Conservation (phyloP, 2,113 vertebrate species). For the Rhinopomastus cyanomelas region DNA sequence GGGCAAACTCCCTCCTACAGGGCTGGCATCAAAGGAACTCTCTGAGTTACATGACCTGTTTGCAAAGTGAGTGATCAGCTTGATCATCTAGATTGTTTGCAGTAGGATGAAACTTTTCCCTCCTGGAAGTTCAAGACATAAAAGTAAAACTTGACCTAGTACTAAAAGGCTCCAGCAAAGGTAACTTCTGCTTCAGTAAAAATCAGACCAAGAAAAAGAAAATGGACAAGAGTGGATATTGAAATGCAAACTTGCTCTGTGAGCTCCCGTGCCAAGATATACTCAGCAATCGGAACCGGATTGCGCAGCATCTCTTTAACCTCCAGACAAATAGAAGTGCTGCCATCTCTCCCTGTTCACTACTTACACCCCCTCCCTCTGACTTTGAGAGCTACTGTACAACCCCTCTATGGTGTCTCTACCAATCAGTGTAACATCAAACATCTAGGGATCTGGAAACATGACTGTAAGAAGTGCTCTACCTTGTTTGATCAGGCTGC, state of each 20-base stretch:
- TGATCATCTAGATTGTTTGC: neutral
- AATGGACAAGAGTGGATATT: neutral
- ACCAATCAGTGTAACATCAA: neutral
- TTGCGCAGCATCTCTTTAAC: neutral
- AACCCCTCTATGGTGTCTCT: neutral
- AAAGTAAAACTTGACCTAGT: neutral
- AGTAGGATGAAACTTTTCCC: neutral
- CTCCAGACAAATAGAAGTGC: neutral
- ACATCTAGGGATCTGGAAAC: neutral
- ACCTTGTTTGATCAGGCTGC: fast-evolving
- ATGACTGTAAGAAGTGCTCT: neutral
- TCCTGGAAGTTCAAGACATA: neutral
- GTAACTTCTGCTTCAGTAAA: neutral
- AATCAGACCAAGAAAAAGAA: neutral
- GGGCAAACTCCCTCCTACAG: neutral
- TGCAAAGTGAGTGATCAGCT: neutral
- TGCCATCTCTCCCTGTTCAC: neutral
- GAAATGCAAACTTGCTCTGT: neutral
- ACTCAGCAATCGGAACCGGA: neutral
- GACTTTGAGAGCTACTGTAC: neutral
- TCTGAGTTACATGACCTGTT: neutral
- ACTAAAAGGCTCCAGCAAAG: neutral
- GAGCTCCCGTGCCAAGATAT: neutral
- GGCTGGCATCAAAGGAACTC: neutral
- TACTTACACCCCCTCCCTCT: neutral